Base-by-base conservation (phyloP, 2,888 invertebrate genomes). In the Cephus nigrinus region DNA sequence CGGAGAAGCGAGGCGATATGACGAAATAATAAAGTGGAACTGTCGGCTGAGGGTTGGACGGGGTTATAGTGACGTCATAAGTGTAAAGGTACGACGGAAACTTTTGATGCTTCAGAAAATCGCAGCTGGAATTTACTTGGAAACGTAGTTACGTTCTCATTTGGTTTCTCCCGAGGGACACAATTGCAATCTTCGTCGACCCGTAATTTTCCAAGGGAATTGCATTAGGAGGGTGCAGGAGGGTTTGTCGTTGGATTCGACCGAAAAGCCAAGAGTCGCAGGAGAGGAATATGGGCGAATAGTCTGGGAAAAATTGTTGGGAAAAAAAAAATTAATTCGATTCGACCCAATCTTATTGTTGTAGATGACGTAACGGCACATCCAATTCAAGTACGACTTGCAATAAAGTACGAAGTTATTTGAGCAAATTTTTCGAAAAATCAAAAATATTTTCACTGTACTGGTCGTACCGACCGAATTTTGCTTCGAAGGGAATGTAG, bases 61-160 rank as follows among this genome's bases (percentile, higher is more conserved):
- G 23, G 23, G 23, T 2, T 0, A 23, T 2, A 2, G 23, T 55
- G 55, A 55, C 55, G 23, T 55, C 55, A 55, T 55, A 55, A 55
- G 9, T 23, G 55, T 40, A 40, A 15, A 40, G 15, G 40, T 55
- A 55, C 9, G 23, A 55, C 55, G 55, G 9, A 9, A 23, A 55
- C 2, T 23, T 55, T 55, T 2, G 4, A 55, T 23, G 79, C 80
- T 81, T 84, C 84, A 80, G 84, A 85, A 88, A 86, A 87, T 88
- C 86, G 84, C 81, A 81, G 81, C 83, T 81, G 84, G 85, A 88
- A 87, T 87, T 79, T 84, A 85, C 86, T 87, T 86, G 84, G 86
- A 84, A 86, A 85, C 80, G 85, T 85, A 85, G 87, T 88, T 88
- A 86, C 83, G 79, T 78, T 80, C 82, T 80, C 83, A 84, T 86